phyloP scores from a whole-genome alignment of 2,797 vertebrate genomes.

The Alosa sapidissima region DNA sequence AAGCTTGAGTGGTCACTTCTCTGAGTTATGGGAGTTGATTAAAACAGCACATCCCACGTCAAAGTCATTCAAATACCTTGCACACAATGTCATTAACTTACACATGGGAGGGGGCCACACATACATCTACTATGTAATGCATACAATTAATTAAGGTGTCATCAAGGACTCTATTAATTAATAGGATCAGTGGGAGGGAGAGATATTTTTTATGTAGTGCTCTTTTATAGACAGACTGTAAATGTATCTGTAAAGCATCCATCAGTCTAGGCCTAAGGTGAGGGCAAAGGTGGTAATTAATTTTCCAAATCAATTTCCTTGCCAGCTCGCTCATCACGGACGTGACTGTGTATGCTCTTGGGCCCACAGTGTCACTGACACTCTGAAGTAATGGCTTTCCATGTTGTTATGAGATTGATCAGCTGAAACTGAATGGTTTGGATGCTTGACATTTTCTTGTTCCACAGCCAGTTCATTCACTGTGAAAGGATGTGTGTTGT shows the following conservation, averaged over 20 bases:
- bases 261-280: not conserved
- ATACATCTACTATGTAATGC: not conserved
- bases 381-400: not conserved
- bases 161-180: slow-evolving; percentile 1
- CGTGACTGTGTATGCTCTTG: not conserved
- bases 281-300: slow-evolving; percentile 7
- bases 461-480: not conserved
- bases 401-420: slow-evolving; percentile 2
- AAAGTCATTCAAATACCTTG: not conserved
- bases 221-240: slow-evolving; percentile 14
- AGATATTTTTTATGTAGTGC: not conserved
- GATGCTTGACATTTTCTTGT: not conserved
- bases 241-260: not conserved
- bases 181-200: not conserved
- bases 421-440: not conserved
- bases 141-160: not conserved
- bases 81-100: not conserved
- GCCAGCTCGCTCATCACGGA: not conserved
- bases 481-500: not conserved
- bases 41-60: not conserved
- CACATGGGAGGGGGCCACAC: not conserved
- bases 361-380: not conserved
- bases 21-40: not conserved
- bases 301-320: not conserved
- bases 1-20: not conserved